A percentile compares a stretch with the other conserved stretches of the same genome.
phyloP scores from a whole-genome alignment of 2,888 invertebrate species.

The Thymelicus lineola region DNA sequence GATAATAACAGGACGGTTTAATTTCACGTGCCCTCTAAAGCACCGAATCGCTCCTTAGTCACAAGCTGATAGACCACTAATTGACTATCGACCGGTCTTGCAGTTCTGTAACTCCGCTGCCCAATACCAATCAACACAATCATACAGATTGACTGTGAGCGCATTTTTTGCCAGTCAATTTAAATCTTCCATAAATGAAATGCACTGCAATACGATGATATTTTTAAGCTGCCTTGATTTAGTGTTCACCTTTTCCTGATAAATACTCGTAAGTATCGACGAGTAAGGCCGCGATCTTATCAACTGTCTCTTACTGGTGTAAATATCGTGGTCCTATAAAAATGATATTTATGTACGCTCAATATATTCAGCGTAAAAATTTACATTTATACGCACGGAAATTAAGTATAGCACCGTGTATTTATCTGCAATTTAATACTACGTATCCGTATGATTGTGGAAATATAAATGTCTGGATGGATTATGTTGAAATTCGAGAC shows the following conservation, averaged over 20 bases:
- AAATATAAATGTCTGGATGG: neutral
- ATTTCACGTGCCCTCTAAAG: no score
- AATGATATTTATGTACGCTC: neutral
- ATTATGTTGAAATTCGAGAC: neutral
- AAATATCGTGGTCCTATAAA: neutral
- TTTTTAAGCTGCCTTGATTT: constrained; percentile 1
- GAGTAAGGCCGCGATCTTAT: constrained; percentile 6
- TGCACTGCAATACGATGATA: neutral
- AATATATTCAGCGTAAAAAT: neutral
- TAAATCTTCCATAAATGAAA: neutral
- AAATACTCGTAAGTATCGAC: neutral
- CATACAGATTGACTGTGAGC: no score
- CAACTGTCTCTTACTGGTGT: neutral
- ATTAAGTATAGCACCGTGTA: neutral
- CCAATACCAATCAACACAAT: no score
- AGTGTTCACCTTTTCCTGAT: neutral
- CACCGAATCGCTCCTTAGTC: no score
- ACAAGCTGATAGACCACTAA: no score
- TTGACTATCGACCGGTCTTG: no score
- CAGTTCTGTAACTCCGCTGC: no score
- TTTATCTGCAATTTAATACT: neutral
- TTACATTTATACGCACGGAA: neutral
- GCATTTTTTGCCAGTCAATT: no score
- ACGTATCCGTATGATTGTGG: neutral
- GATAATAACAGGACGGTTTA: no score